Base-by-base conservation (phyloP, 2,113 vertebrate genomes). In the Columba janthina region DNA sequence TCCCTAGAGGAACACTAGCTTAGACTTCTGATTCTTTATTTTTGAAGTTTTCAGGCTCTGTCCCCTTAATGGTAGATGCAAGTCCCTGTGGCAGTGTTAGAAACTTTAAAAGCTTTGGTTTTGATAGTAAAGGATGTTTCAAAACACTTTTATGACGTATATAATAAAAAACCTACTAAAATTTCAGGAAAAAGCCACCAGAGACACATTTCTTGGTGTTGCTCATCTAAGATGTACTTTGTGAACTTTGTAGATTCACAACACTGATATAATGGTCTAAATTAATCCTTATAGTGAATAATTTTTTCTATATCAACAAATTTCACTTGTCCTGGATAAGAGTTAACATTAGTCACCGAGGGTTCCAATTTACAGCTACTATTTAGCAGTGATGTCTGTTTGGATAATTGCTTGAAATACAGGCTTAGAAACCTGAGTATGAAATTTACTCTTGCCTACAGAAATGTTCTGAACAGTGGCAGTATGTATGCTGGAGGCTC, bases 31-130 rank as follows among this genome's bases (percentile, higher is more conserved):
- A 46, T 71, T 85, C 81, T 78, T 81, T 83, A 66, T 51, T 87
- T 87, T 87, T 86, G 12, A 51, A 88, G 34, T 75, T 82, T 91
- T 93, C 86, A 91, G 34, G 17, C 32, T 78, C 70, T 40, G 0
- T 86, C 40, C 50, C 73, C 51, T 71, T 93, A 88, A 88, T 57
- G 51, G 66, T 72, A 89, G 53, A 51, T 83, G 16, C 10, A 53
- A 40, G 67, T 91, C 96, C 87, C 89, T 36, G 22, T 85, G 85
- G 91, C 71, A 57, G 60, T 44, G 65, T 87, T 77, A 72, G 65
- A 85, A 97, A 76, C 32, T 93, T 91, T 88, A 86, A 94, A 97
- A 96, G 89, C 90, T 93, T 85, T 96, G 26, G 26, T 70, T 94
- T 90, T 89, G 56, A 76, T 86, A 67, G 66, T 62, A 76, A 92